Conservation (phyloP, 2,888 invertebrate genomes). For the Scaptomyza tumidula region DNA sequence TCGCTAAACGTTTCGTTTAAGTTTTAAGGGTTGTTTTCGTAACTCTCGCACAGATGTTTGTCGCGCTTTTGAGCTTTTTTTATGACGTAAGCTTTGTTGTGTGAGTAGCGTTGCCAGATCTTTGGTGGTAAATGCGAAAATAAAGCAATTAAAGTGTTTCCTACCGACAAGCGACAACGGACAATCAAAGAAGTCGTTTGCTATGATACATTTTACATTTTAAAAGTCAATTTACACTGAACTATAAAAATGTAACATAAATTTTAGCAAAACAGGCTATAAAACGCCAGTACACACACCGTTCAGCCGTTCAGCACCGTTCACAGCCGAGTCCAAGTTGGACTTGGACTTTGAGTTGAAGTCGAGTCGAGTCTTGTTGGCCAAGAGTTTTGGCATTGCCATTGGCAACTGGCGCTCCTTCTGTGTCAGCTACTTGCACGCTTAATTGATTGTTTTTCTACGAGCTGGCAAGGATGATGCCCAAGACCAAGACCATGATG, state of each 20-base stretch:
- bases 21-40: conserved; percentile 52
- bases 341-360: background rate
- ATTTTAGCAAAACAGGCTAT: conserved; percentile 79
- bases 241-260: conserved; percentile 83
- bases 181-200: conserved; percentile 37
- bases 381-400: conserved; percentile 39
- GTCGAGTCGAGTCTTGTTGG: conserved; percentile 4
- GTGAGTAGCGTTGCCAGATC: conserved; percentile 53
- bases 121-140: conserved; percentile 40
- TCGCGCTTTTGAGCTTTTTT: conserved; percentile 31
- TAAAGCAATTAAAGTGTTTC: conserved; percentile 67
- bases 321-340: conserved; percentile 9
- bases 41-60: conserved; percentile 34
- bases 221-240: conserved; percentile 84
- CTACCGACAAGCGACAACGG: conserved; percentile 47
- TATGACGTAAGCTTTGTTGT: background rate
- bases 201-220: conserved; percentile 83
- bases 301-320: background rate
- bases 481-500: conserved; percentile 4
- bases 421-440: conserved; percentile 75
- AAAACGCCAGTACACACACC: conserved; percentile 57
- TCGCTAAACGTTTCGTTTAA: background rate
- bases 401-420: conserved; percentile 71
- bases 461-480: conserved; percentile 57
- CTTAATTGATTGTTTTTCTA: conserved; percentile 82